Evolutionary conservation across 2,113 vertebrate species (phyloP).

Genomic region (Atlantisia rogersi): DNA sequence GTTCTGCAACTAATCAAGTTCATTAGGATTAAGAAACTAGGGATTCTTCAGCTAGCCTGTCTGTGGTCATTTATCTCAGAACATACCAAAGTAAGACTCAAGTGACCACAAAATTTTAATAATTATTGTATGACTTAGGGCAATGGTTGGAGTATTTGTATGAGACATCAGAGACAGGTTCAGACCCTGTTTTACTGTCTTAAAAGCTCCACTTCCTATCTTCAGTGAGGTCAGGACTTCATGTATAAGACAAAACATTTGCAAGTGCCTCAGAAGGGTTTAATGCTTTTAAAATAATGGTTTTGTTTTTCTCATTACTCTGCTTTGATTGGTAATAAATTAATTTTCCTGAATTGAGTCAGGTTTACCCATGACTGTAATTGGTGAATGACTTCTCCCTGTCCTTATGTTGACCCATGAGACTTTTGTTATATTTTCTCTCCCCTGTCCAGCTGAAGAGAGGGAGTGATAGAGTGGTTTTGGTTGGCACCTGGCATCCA

Average conservation of each 20-base stretch:
- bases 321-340: too few relatives aligned
- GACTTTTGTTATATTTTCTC: too few relatives aligned
- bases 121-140: not conserved
- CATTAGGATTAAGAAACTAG: not conserved
- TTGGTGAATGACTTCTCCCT: too few relatives aligned
- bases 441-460: too few relatives aligned
- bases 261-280: not conserved
- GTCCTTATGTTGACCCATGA: too few relatives aligned
- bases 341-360: too few relatives aligned
- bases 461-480: too few relatives aligned
- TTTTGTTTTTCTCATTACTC: too few relatives aligned
- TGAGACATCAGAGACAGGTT: not conserved
- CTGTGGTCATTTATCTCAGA: not conserved
- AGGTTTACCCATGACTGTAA: too few relatives aligned
- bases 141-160: not conserved
- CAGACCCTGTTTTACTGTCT: not conserved
- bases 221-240: not conserved
- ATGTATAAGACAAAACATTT: not conserved
- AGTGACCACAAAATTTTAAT: not conserved
- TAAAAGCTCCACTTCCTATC: not conserved
- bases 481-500: too few relatives aligned
- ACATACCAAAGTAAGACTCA: not conserved
- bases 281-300: too few relatives aligned
- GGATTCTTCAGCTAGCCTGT: not conserved
- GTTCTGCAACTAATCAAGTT: accelerated